A percentile compares a stretch with the other conserved stretches of the same genome.
Conservation (phyloP, 2,113 vertebrate genomes). For the human region GRCh38 chr4:104823001-104823500, state of each 20-base stretch:
- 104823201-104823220: background rate
- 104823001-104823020: background rate
- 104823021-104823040: background rate
- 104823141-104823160: background rate
- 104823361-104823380: background rate
- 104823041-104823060: background rate
- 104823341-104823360: background rate
- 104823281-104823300: background rate
- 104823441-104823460: background rate
- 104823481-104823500: background rate
- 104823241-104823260: background rate
- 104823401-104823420: background rate
- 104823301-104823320: background rate
- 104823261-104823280: background rate
- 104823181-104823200: background rate
- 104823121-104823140: background rate
- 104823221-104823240: background rate
- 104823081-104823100: background rate
- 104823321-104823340: background rate
- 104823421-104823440: background rate
- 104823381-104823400: background rate
- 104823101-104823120: background rate
- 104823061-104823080: background rate
- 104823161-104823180: background rate
- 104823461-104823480: background rate